Evolutionary conservation across 2,797 vertebrate species (phyloP).

Genomic region (Periparus ater): DNA sequence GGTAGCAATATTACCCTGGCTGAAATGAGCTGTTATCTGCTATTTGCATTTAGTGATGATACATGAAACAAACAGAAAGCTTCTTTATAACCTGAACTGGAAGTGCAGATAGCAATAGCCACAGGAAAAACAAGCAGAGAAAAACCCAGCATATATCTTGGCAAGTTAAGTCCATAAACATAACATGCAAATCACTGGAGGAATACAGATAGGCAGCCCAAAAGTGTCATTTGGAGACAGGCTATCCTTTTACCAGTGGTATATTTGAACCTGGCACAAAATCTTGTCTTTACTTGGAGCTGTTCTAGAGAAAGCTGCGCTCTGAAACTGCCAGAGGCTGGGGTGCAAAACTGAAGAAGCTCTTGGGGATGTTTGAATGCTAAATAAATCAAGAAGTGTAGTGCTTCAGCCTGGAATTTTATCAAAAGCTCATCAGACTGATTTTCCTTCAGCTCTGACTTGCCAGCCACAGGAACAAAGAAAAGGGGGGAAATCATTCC

Average conservation of each 20-base stretch:
- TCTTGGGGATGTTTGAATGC: not conserved
- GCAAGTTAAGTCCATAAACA: slow-evolving; percentile 14
- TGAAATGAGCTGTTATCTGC: slow-evolving; percentile 9
- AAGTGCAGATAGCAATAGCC: slow-evolving; percentile 11
- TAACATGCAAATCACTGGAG: slow-evolving; percentile 19
- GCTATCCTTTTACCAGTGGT: not conserved
- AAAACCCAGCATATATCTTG: not conserved
- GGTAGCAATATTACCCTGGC: not conserved
- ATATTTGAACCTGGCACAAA: slow-evolving; percentile 15
- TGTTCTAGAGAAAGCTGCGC: not conserved
- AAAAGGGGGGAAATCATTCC: not conserved
- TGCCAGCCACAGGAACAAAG: not conserved
- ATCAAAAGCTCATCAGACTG: not conserved
- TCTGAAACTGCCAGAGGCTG: not conserved
- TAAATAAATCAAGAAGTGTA: slow-evolving; percentile 44
- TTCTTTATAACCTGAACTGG: not conserved
- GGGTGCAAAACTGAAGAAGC: slow-evolving; percentile 1
- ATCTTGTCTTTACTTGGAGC: not conserved
- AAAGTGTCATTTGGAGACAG: slow-evolving; percentile 35
- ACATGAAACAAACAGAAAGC: slow-evolving; percentile 11
- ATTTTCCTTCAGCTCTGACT: not conserved
- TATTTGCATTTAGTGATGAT: slow-evolving; percentile 2
- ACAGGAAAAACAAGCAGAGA: not conserved
- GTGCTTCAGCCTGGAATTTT: slow-evolving; percentile 9
- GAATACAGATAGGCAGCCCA: not conserved